Evolutionary conservation across 2,888 invertebrate species (phyloP), one percentile per base, ranked within the genome.

Genomic region (Dorcus parallelipipedus): DNA sequence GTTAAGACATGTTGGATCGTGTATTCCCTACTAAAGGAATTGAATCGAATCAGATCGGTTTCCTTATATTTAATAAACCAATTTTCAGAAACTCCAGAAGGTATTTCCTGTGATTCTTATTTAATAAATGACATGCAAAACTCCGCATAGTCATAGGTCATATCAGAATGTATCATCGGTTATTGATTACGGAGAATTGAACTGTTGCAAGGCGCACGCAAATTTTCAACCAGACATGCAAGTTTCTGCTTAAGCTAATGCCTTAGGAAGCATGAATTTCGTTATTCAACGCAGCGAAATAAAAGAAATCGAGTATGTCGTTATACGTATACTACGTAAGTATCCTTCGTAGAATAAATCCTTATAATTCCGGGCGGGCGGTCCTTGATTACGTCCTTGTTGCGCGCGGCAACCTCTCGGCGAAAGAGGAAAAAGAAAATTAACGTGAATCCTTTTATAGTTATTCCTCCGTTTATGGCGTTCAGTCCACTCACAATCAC

Each of bases 381-480:
- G 38, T 49, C 49, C 39, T 38, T 56, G 49, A 60, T 53, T 60
- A 57, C 50, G 56, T 60, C 38, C 56, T 52, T 54, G 17, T 45
- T 10, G 14, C 42, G 45, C 52, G 38, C 38, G 49, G 49, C 49
- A 48, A 10, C 40, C 51, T 33, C 17, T 52, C 55, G 56, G 51
- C 40, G 58, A 59, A 60, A 59, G 58, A 60, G 48, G 56, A 58
- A 57, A 57, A 61, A 56, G 62, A 61, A 64, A 64, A 64, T 64
- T 62, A 64, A 61, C 61, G 62, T 58, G 64, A 64, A 63, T 63
- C 62, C 62, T 62, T 64, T 64, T 64, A 62, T 61, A 62, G 62
- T 57, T 57, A 60, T 64, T 60, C 56, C 56, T 53, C 53, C 59
- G 56, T 52, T 58, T 64, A 60, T 56, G 57, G 58, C 41, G 48